Evolutionary conservation across 2,113 vertebrate genomes (phyloP).

Genomic region (Cynoglossus semilaevis): DNA sequence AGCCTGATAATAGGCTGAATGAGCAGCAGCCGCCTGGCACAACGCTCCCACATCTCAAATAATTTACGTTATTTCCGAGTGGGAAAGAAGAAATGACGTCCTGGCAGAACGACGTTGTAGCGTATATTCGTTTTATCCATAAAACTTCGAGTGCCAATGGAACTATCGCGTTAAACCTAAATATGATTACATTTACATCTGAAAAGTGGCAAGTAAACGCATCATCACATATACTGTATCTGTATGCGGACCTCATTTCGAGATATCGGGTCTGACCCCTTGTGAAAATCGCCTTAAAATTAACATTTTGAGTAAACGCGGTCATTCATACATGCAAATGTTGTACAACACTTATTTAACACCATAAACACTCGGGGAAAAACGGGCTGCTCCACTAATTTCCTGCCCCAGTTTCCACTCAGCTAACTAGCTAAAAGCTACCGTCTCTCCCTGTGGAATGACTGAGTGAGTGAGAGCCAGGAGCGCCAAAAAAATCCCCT

Average conservation of each 20-base stretch:
- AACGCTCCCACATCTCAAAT: neutral
- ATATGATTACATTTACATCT: too few species aligned
- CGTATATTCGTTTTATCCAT: too few species aligned
- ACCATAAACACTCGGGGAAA: neutral
- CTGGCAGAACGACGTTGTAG: too few species aligned
- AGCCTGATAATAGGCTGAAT: neutral
- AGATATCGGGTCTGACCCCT: neutral
- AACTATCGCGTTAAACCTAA: neutral
- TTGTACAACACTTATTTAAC: too few species aligned
- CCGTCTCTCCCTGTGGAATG: slow-evolving; percentile 21
- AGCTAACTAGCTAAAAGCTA: slow-evolving; percentile 54
- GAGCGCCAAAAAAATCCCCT: neutral
- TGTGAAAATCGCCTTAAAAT: neutral
- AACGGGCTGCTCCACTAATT: slow-evolving; percentile 11
- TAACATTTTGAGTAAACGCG: neutral
- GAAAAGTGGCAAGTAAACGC: neutral
- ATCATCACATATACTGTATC: neutral
- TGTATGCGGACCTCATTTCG: neutral
- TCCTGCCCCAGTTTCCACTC: slow-evolving; percentile 52
- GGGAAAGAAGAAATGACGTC: neutral
- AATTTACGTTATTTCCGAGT: neutral
- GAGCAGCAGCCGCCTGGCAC: neutral
- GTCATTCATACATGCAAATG: too few species aligned
- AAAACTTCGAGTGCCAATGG: too few species aligned
- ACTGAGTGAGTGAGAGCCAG: slow-evolving; percentile 8